A percentile compares a stretch with the other conserved stretches of the same genome.
Evolutionary conservation across 2,888 invertebrate species (phyloP).

Genomic region (Ornithoptera priamus): DNA sequence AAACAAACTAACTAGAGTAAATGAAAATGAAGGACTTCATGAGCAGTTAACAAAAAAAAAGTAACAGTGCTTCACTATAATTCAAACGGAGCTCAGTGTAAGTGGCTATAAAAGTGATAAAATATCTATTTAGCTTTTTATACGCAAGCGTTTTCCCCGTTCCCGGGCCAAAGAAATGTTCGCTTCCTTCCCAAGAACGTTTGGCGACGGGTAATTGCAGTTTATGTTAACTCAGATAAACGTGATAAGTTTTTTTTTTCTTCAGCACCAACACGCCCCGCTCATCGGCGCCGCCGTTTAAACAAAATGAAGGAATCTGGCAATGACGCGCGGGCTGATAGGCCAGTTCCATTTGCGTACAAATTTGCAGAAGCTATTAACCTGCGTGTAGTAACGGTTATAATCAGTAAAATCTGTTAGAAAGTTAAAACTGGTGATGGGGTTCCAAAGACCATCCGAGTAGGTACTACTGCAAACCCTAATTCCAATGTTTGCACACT

Average conservation of each 20-base stretch:
- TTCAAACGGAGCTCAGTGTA: conserved; percentile 66
- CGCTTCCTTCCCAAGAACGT: conserved; percentile 65
- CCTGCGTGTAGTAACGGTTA: too few species aligned
- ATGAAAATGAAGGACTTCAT: conserved; percentile 8
- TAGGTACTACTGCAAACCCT: too few species aligned
- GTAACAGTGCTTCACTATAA: conserved; percentile 43
- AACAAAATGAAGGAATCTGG: conserved; percentile 4
- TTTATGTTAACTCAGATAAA: conserved; percentile 67
- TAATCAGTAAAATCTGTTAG: too few species aligned
- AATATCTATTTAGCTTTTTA: conserved; percentile 76
- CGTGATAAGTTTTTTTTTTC: conserved; percentile 49
- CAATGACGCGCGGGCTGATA: neutral
- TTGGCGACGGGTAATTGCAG: conserved; percentile 70
- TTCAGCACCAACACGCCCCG: conserved; percentile 16
- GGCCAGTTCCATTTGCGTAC: neutral
- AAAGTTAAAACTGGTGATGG: too few species aligned
- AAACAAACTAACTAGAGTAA: neutral
- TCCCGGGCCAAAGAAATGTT: conserved; percentile 48
- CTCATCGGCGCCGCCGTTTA: conserved; percentile 2
- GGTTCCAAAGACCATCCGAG: too few species aligned
- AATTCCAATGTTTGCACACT: too few species aligned
- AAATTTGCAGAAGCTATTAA: too few species aligned
- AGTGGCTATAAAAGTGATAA: conserved; percentile 76
- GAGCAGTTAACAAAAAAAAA: conserved; percentile 27
- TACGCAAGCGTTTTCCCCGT: conserved; percentile 51